Conservation (phyloP, 2,888 invertebrate species). For the Liposcelis brunnea region DNA sequence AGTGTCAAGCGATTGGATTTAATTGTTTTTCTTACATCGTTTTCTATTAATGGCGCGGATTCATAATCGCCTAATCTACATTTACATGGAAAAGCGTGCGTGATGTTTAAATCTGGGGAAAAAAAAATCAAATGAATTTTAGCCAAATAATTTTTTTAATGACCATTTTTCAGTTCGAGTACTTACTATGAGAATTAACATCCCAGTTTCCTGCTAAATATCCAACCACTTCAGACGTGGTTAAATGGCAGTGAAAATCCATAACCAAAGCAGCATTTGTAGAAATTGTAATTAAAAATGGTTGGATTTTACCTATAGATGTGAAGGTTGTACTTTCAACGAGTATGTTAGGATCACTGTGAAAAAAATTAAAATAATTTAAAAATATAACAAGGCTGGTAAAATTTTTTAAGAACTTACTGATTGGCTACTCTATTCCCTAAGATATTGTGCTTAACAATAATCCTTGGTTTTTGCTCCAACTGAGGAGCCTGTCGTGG, state of each 20-base stretch:
- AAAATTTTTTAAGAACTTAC: slow-evolving; percentile 33
- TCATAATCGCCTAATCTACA: slow-evolving; percentile 63
- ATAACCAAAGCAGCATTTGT: slow-evolving; percentile 74
- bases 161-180: slow-evolving; percentile 9
- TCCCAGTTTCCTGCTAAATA: slow-evolving; percentile 94
- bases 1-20: slow-evolving; percentile 63
- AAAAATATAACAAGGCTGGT: neutral
- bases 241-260: slow-evolving; percentile 86
- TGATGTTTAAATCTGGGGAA: slow-evolving; percentile 73
- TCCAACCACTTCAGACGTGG: slow-evolving; percentile 89
- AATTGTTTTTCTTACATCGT: slow-evolving; percentile 67
- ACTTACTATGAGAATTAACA: slow-evolving; percentile 73
- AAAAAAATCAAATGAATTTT: slow-evolving; percentile 20
- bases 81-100: slow-evolving; percentile 77
- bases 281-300: slow-evolving; percentile 72
- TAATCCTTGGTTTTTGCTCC: slow-evolving; percentile 28
- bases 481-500: slow-evolving; percentile 22
- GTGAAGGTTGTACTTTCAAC: slow-evolving; percentile 81
- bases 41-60: slow-evolving; percentile 56
- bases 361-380: slow-evolving; percentile 21
- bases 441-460: slow-evolving; percentile 60
- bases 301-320: slow-evolving; percentile 76
- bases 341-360: slow-evolving; percentile 74
- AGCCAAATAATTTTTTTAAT: slow-evolving; percentile 8
- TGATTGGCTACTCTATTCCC: slow-evolving; percentile 58